These are phyloP conservation scores for Phymastichus coffea DNA, from an alignment of 1,140 invertebrate genomes.

Conservation along the genomic window DNA sequence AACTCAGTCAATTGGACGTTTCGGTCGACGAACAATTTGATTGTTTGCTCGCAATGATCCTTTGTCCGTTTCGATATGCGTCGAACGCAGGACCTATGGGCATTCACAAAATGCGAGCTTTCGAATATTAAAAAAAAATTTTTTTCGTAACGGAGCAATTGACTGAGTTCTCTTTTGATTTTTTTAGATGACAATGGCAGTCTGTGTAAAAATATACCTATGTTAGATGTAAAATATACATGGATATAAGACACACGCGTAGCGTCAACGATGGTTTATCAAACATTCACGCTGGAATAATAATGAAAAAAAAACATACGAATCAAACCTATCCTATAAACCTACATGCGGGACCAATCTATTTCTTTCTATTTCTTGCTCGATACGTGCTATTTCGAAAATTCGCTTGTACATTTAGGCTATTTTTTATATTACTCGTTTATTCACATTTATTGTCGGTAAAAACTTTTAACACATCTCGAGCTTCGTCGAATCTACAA, in stretches of 20 bases:
- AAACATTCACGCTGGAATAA: constrained; percentile 35
- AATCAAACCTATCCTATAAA: constrained; percentile 46
- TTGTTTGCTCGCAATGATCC: neutral
- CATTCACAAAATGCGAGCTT: neutral
- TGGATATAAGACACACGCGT: constrained; percentile 23
- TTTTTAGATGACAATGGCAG: constrained; percentile 1
- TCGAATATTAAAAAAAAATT: neutral
- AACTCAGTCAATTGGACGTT: constrained; percentile 17
- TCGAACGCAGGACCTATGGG: neutral
- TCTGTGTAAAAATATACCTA: constrained; percentile 36
- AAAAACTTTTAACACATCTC: constrained; percentile 14
- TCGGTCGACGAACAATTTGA: neutral
- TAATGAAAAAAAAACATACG: constrained; percentile 24
- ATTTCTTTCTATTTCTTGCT: constrained; percentile 44
- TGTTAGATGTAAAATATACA: constrained; percentile 32
- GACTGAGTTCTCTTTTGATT: constrained; percentile 10
- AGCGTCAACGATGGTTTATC: constrained; percentile 8
- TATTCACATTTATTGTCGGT: neutral
- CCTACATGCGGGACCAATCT: constrained; percentile 53
- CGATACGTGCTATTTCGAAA: constrained; percentile 5
- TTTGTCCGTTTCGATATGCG: neutral
- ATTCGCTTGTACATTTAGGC: too few relatives aligned
- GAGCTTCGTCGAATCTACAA: too few relatives aligned
- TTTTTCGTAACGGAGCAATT: too few relatives aligned
- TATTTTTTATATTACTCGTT: neutral